These are phyloP conservation scores for Lophius piscatorius DNA, from an alignment of 2,113 vertebrate genomes.

Conservation along the genomic window DNA sequence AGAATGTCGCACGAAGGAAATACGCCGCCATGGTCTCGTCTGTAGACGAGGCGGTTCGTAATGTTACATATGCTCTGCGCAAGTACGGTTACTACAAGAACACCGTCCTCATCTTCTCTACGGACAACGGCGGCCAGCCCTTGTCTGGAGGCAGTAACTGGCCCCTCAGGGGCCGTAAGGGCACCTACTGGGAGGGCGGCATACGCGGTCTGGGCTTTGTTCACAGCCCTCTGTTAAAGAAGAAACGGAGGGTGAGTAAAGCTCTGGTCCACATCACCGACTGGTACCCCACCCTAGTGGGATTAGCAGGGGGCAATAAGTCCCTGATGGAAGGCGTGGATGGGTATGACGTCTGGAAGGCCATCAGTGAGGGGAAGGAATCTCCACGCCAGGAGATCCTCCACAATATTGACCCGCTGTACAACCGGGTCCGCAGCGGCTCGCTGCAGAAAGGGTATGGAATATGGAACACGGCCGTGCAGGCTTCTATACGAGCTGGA, in stretches of 20 bases:
- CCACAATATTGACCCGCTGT: slow-evolving; percentile 96
- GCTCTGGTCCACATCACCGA: slow-evolving; percentile 94
- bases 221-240: slow-evolving; percentile 92
- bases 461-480: slow-evolving; percentile 94
- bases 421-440: slow-evolving; percentile 88
- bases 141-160: slow-evolving; percentile 96
- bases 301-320: slow-evolving; percentile 87
- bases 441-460: slow-evolving; percentile 88
- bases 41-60: slow-evolving; percentile 93
- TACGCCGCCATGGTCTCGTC: slow-evolving; percentile 96
- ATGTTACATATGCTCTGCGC: slow-evolving; percentile 93
- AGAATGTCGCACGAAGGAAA: slow-evolving; percentile 90
- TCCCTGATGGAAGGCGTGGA: slow-evolving; percentile 85
- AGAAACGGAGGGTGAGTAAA: slow-evolving; percentile 86
- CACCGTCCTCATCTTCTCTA: slow-evolving; percentile 93
- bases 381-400: slow-evolving; percentile 92
- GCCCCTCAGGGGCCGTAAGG: slow-evolving; percentile 95
- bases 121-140: slow-evolving; percentile 95
- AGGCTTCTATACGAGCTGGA: slow-evolving; percentile 91
- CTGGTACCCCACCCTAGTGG: slow-evolving; percentile 95
- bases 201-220: slow-evolving; percentile 93
- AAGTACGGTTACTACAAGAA: slow-evolving; percentile 96
- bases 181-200: slow-evolving; percentile 97
- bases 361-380: slow-evolving; percentile 91
- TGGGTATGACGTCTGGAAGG: slow-evolving; percentile 90